phyloP scores from a whole-genome alignment of 2,888 invertebrate species.

The Microctonus brassicae region DNA sequence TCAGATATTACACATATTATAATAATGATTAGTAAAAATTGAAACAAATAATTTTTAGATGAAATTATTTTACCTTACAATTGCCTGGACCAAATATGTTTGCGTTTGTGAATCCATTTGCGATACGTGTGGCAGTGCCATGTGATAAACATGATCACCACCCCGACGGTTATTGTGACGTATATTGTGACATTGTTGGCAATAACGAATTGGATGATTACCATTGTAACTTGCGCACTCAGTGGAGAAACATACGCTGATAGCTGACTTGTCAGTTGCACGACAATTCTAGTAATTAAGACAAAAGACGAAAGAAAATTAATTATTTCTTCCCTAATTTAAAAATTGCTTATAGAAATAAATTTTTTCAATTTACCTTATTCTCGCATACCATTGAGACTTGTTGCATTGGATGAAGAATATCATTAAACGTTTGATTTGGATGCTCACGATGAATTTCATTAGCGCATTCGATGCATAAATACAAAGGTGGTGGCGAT shows the following conservation, averaged over 20 bases:
- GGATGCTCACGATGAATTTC: constrained; percentile 91
- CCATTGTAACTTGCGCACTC: constrained; percentile 98
- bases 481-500: constrained; percentile 92
- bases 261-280: constrained; percentile 90
- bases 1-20: too few species aligned
- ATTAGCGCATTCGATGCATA: constrained; percentile 96
- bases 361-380: constrained; percentile 74
- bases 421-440: constrained; percentile 87
- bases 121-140: constrained; percentile 88
- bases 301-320: constrained; percentile 22
- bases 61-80: constrained; percentile 79
- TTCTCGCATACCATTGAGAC: constrained; percentile 97
- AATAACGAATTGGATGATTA: constrained; percentile 95
- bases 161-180: constrained; percentile 90
- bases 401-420: constrained; percentile 93
- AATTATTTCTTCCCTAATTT: neutral
- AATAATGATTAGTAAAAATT: too few species aligned
- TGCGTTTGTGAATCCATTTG: constrained; percentile 92
- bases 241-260: constrained; percentile 95
- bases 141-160: constrained; percentile 91
- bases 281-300: constrained; percentile 83
- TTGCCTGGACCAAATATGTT: constrained; percentile 93
- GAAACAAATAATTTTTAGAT: too few species aligned
- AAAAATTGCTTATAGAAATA: neutral
- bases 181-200: constrained; percentile 89